Base-by-base conservation (phyloP, 2,797 vertebrate species). In the Oreochromis grahami region DNA sequence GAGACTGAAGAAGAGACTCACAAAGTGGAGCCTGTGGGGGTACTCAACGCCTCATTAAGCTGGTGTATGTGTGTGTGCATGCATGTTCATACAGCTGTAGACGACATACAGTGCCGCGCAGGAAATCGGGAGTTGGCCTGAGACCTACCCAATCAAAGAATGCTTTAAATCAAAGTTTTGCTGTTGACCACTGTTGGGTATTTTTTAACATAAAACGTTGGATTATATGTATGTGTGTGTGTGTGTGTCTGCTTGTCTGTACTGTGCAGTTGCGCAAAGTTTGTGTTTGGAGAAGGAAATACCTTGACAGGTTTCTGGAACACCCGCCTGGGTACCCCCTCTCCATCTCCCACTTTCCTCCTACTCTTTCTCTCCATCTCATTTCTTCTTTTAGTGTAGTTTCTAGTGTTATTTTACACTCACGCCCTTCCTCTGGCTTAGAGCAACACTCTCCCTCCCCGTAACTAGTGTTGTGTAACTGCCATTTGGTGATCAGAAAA, bases 271-370 rank as follows among this genome's bases (percentile, higher is more conserved):
- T 83, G 84, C 91, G 80, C 89, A 90, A 84, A 86, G 83, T 83
- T 68, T 79, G 79, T 95, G 92, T 96, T 96, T 96, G 84, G 86
- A 93, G 79, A 96, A 94, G 95, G 95, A 96, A 96, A 94, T 96
- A 94, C 93, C 92, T 95, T 94, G 94, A 95, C 95, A 95, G 93
- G 84, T 94, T 94, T 94, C 85, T 95, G 94, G 93, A 95, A 92
- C 93, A 88, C 86, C 86, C 86, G 74, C 77, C 82, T 52, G 80
- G 81, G 82, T 79, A 84, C 84, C 88, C 86, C 84, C 81, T 79
- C 89, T 88, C 86, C 88, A 83, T 83, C 84, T 88, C 87, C 88
- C 74, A 78, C 84, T 87, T 90, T 88, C 85, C 89, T 85, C 89
- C 89, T 85, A 79, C 88, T 91, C 78, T 79, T 86, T 92, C 81